These are phyloP conservation scores for Falco peregrinus DNA, from an alignment of 2,797 vertebrate species.

Conservation along the genomic window DNA sequence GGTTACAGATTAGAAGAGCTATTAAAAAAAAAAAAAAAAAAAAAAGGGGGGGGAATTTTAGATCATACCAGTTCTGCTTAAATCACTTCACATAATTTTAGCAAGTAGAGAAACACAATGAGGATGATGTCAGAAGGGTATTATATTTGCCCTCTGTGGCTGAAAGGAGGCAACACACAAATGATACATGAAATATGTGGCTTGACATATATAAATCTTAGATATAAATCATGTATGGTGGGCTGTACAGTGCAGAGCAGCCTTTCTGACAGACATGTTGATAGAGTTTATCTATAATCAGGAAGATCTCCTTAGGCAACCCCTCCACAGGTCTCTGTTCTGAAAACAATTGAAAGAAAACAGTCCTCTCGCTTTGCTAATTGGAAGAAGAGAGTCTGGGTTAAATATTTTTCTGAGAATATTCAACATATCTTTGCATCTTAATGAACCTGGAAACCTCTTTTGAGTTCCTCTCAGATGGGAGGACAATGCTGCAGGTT, in stretches of 20 bases:
- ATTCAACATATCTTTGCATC: not conserved
- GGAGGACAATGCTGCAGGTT: not conserved
- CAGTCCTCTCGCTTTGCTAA: not conserved
- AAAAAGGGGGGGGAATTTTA: not conserved
- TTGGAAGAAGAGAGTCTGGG: not conserved
- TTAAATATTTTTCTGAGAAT: not conserved
- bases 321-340: not conserved
- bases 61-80: not conserved
- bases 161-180: not conserved
- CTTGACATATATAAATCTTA: not conserved
- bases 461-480: not conserved
- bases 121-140: not conserved
- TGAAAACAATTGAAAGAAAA: not conserved
- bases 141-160: not conserved
- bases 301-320: not conserved
- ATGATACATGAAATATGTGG: not conserved
- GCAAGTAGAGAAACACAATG: not conserved
- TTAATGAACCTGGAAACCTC: not conserved
- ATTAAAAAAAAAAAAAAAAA: not conserved
- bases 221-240: not conserved
- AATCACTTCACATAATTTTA: not conserved
- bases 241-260: not conserved
- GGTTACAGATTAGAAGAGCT: not conserved
- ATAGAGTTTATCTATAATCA: not conserved
- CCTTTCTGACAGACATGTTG: not conserved